Evolutionary conservation across 1,140 invertebrate genomes (phyloP).

Genomic region (Scaptomyza hsui): DNA sequence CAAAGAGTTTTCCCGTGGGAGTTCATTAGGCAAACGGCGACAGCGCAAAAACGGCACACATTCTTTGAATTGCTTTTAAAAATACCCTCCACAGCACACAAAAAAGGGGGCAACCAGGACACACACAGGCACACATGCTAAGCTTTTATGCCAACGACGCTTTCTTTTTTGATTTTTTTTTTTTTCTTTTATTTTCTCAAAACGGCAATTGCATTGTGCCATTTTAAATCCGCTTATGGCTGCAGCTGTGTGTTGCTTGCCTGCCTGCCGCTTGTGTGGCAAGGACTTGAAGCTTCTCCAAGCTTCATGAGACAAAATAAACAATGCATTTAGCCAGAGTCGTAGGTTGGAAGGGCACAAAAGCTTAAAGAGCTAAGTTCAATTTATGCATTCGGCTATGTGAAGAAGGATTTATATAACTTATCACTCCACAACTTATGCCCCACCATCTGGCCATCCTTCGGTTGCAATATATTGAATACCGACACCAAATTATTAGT

Average conservation of each 20-base stretch:
- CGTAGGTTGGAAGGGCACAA: neutral
- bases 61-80: slow-evolving; percentile 72
- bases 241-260: slow-evolving; percentile 25
- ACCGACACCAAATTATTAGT: too few species aligned
- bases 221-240: slow-evolving; percentile 74
- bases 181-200: slow-evolving; percentile 52
- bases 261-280: neutral
- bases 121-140: slow-evolving; percentile 17
- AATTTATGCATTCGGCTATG: too few species aligned
- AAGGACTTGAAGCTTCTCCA: slow-evolving; percentile 3
- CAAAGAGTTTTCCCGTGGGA: slow-evolving; percentile 51
- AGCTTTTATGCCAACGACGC: slow-evolving; percentile 57
- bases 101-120: neutral
- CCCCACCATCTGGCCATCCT: too few species aligned
- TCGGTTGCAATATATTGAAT: too few species aligned
- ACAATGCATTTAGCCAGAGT: slow-evolving; percentile 67
- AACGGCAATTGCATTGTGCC: slow-evolving; percentile 75
- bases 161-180: slow-evolving; percentile 7
- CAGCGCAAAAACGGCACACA: slow-evolving; percentile 32
- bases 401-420: too few species aligned
- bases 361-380: too few species aligned
- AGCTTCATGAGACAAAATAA: slow-evolving; percentile 39
- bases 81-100: slow-evolving; percentile 25
- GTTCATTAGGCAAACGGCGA: slow-evolving; percentile 56
- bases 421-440: too few species aligned